These are phyloP conservation scores for Listronotus oregonensis DNA, from an alignment of 1,140 invertebrate genomes.

Conservation along the genomic window DNA sequence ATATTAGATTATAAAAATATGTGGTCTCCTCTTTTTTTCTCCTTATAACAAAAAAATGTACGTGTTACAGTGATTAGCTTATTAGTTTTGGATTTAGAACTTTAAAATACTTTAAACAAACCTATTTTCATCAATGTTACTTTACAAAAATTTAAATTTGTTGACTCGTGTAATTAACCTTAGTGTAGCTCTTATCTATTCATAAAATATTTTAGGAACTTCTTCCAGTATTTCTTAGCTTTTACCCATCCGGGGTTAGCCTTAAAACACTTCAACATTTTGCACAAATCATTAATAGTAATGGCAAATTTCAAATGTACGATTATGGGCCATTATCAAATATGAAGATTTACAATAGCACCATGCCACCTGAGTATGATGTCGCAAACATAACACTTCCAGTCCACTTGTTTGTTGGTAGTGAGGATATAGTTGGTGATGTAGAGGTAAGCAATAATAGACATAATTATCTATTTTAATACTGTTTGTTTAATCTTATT, in stretches of 20 bases:
- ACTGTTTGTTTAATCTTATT: too few species aligned
- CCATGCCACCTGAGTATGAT: constrained; percentile 38
- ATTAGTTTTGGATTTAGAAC: too few species aligned
- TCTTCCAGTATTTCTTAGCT: constrained; percentile 69
- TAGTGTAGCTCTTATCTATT: too few species aligned
- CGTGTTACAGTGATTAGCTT: too few species aligned
- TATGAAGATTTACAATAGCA: constrained; percentile 28
- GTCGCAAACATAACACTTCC: constrained; percentile 35
- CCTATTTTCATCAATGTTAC: too few species aligned
- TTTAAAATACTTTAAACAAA: too few species aligned
- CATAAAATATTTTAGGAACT: constrained; percentile 58
- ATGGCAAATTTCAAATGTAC: constrained; percentile 38
- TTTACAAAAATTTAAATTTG: too few species aligned
- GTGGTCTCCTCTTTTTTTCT: too few species aligned
- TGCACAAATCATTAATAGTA: constrained; percentile 61
- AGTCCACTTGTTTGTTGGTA: constrained; percentile 38
- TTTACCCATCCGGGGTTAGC: constrained; percentile 77
- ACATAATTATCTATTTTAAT: constrained; percentile 4
- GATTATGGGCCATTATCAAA: constrained; percentile 36
- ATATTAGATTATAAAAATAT: too few species aligned
- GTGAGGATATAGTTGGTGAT: constrained; percentile 24
- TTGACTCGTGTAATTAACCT: too few species aligned
- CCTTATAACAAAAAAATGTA: too few species aligned
- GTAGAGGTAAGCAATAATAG: neutral
- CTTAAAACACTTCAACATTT: constrained; percentile 73